phyloP scores from a whole-genome alignment of 2,888 invertebrate species.

The Volucella zonaria region DNA sequence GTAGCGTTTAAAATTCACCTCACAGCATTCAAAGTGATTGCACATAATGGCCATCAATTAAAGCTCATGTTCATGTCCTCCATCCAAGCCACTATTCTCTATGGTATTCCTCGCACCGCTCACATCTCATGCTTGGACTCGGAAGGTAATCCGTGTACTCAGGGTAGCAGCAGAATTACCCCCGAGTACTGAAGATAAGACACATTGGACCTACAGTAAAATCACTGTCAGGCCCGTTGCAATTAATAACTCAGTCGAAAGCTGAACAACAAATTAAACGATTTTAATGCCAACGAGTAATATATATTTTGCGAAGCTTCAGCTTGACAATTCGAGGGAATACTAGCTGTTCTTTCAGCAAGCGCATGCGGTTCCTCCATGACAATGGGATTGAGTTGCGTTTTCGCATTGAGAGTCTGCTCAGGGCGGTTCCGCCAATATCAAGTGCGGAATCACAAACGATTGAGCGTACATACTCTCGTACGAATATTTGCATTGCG shows the following conservation, averaged over 20 bases:
- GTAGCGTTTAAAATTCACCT: conserved; percentile 74
- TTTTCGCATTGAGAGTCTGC: conserved; percentile 62
- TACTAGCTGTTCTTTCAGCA: conserved; percentile 39
- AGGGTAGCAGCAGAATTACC: not conserved
- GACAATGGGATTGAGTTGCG: conserved; percentile 60
- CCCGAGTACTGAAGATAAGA: conserved; percentile 56
- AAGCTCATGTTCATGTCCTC: conserved; percentile 74
- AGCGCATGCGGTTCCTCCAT: conserved; percentile 35
- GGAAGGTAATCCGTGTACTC: not conserved
- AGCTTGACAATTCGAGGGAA: conserved; percentile 67
- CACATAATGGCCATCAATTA: conserved; percentile 74
- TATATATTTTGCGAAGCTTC: conserved; percentile 69
- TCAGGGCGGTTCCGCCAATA: conserved; percentile 59
- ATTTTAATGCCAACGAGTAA: conserved; percentile 72
- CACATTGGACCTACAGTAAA: conserved; percentile 71
- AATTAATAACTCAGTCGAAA: conserved; percentile 74
- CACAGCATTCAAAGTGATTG: conserved; percentile 75
- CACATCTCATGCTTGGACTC: conserved; percentile 6
- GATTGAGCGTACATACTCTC: conserved; percentile 23
- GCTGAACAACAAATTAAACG: conserved; percentile 74
- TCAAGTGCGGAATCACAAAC: conserved; percentile 59
- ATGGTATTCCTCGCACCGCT: conserved; percentile 13
- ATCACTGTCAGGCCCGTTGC: conserved; percentile 71
- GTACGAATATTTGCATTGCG: conserved; percentile 38
- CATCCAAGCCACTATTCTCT: conserved; percentile 55